These are phyloP conservation scores for Butorides virescens DNA, from an alignment of 2,113 vertebrate species.

Conservation along the genomic window DNA sequence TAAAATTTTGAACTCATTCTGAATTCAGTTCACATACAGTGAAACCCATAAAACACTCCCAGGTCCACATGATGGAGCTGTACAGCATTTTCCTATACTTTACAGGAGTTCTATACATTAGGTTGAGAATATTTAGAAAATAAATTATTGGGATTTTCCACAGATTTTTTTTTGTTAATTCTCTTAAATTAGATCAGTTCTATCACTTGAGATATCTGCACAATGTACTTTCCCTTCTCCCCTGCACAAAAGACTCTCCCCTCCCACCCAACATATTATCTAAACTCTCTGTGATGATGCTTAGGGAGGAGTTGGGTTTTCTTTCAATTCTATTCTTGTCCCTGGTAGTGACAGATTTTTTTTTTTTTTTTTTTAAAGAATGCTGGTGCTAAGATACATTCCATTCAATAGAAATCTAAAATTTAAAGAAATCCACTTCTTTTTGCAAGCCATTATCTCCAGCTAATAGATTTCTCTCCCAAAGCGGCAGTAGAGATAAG, in stretches of 20 bases:
- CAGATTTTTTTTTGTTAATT: background rate
- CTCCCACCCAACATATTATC: background rate
- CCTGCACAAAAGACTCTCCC: background rate
- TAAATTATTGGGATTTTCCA: background rate
- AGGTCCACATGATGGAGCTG: accelerated
- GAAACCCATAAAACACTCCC: background rate
- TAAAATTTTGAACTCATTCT: background rate
- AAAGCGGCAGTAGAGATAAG: background rate
- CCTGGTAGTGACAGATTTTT: background rate
- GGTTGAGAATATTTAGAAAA: background rate
- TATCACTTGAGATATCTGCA: background rate
- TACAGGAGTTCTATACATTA: background rate
- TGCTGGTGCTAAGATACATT: background rate
- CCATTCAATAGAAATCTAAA: background rate
- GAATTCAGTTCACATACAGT: background rate
- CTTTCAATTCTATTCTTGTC: background rate
- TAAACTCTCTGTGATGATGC: background rate
- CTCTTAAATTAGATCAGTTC: background rate
- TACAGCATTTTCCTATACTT: background rate
- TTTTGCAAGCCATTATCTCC: background rate
- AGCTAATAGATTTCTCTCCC: background rate
- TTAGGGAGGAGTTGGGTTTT: background rate
- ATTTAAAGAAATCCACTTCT: background rate
- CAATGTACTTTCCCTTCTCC: background rate
- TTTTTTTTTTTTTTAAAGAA: background rate